phyloP scores from a whole-genome alignment of 2,888 invertebrate species.

The Ophioninae sp. region DNA sequence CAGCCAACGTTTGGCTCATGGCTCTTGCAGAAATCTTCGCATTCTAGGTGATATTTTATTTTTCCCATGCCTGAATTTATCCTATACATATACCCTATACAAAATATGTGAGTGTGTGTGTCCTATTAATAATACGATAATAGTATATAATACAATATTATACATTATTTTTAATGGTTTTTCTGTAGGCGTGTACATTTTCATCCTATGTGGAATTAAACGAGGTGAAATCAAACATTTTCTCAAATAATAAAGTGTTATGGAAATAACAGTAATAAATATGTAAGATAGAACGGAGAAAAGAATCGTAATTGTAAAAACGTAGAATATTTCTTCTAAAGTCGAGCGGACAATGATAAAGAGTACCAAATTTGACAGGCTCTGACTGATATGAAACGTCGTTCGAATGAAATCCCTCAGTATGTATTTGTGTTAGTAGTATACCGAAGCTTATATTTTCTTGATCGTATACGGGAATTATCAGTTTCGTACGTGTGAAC shows the following conservation, averaged over 20 bases:
- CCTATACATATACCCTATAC: too few relatives aligned
- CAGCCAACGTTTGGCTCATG: background rate
- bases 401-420: background rate
- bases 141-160: background rate
- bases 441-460: slow-evolving; percentile 29
- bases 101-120: background rate
- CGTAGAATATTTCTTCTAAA: background rate
- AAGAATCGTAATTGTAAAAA: background rate
- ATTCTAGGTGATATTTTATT: background rate
- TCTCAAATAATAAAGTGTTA: too few relatives aligned
- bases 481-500: slow-evolving; percentile 16
- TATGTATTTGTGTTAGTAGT: slow-evolving; percentile 1
- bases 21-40: background rate
- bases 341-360: background rate
- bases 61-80: background rate
- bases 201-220: too few relatives aligned
- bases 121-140: background rate
- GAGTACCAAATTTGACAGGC: background rate
- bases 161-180: background rate
- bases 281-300: too few relatives aligned
- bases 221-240: too few relatives aligned
- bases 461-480: slow-evolving; percentile 33
- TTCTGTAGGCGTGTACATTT: background rate
- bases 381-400: background rate
- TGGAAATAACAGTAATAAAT: too few relatives aligned